A percentile compares a stretch with the other conserved stretches of the same genome.
Evolutionary conservation across 2,888 invertebrate species (phyloP).

Genomic region (Spilarctia lutea): DNA sequence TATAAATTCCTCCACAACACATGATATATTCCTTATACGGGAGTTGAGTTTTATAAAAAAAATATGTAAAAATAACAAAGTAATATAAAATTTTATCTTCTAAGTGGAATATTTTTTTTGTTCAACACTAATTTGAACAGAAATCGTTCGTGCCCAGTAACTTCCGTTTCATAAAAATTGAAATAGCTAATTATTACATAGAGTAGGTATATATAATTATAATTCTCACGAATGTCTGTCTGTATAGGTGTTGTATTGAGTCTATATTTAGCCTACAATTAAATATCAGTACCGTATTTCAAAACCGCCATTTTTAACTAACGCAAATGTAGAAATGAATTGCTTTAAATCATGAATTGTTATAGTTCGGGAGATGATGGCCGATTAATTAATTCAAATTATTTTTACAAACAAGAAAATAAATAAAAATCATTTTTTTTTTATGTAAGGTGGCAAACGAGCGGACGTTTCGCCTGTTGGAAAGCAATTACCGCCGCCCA

Average conservation of each 20-base stretch:
- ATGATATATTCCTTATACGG: not conserved
- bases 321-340: not conserved
- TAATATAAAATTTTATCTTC: not conserved
- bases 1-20: not conserved
- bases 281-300: not conserved
- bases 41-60: not conserved
- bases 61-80: not conserved
- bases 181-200: constrained; percentile 1
- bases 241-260: constrained; percentile 13
- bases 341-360: constrained; percentile 1
- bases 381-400: not conserved
- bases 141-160: not conserved
- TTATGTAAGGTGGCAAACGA: too few relatives aligned
- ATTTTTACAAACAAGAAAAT: too few relatives aligned
- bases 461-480: too few relatives aligned
- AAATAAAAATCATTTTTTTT: too few relatives aligned
- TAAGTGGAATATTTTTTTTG: not conserved
- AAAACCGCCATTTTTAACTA: not conserved
- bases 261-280: not conserved
- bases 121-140: not conserved
- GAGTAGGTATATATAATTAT: not conserved
- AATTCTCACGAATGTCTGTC: constrained; percentile 8
- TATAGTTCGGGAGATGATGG: not conserved
- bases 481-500: too few relatives aligned
- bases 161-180: not conserved